Conservation (phyloP, 2,113 vertebrate genomes). For the Limnothrissa miodon region DNA sequence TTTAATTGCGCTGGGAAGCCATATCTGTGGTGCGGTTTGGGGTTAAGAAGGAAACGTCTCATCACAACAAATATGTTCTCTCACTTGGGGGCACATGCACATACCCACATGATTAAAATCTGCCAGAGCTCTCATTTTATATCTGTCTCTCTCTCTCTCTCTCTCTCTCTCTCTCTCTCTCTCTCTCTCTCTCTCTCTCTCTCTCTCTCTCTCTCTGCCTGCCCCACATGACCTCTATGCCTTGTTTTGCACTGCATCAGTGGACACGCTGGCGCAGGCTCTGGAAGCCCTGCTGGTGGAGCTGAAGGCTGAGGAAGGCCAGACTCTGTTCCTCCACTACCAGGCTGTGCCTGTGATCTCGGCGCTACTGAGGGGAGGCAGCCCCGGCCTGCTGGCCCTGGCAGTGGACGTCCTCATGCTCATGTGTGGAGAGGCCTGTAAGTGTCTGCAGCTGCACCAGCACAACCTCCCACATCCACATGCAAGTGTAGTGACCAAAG, state of each 20-base stretch:
- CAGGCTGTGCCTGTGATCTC: slow-evolving; percentile 73
- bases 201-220: neutral
- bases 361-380: slow-evolving; percentile 69
- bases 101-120: neutral
- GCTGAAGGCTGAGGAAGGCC: slow-evolving; percentile 79
- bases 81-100: neutral
- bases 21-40: too few relatives aligned
- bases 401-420: slow-evolving; percentile 81
- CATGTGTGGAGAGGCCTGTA: slow-evolving; percentile 80
- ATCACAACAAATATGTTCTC: neutral
- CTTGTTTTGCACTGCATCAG: slow-evolving; percentile 55
- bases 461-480: neutral
- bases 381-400: slow-evolving; percentile 69
- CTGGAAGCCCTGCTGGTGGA: slow-evolving; percentile 75
- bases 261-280: slow-evolving; percentile 79
- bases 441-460: slow-evolving; percentile 11
- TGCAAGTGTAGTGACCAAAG: neutral
- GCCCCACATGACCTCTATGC: neutral
- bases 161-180: too few relatives aligned
- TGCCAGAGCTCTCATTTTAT: neutral
- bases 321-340: slow-evolving; percentile 79
- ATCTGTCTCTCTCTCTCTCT: neutral
- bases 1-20: neutral
- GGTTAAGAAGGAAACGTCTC: neutral
- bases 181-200: too few relatives aligned